phyloP scores from a whole-genome alignment of 2,888 invertebrate species.

The Cephus rjabovi region DNA sequence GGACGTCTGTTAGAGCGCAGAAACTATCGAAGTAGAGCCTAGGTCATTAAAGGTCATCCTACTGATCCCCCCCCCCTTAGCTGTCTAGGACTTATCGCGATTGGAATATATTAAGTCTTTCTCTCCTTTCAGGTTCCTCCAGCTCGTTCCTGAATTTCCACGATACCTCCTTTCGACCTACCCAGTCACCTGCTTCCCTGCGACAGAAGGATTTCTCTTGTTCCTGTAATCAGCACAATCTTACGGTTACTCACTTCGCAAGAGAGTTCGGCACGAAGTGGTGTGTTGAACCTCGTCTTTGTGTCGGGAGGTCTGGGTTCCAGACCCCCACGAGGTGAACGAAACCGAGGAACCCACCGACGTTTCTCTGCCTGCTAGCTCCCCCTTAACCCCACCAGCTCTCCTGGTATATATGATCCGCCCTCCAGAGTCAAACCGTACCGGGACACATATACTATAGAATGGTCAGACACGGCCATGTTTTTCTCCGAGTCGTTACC shows the following conservation, averaged over 20 bases:
- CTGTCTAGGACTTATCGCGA: neutral
- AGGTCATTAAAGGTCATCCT: neutral
- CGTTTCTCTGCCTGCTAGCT: conserved; percentile 1
- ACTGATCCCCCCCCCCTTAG: neutral
- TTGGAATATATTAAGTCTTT: neutral
- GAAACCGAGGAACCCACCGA: conserved; percentile 17
- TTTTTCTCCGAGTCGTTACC: neutral
- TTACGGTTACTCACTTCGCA: neutral
- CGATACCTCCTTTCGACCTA: neutral
- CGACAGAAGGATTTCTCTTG: neutral
- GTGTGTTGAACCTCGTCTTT: conserved; percentile 25
- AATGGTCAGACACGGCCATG: neutral
- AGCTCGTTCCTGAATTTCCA: neutral
- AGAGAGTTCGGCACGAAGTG: conserved; percentile 10
- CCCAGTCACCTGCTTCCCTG: neutral
- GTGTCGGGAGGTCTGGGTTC: conserved; percentile 21
- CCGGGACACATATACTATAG: neutral
- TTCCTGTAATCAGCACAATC: neutral
- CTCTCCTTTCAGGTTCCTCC: neutral
- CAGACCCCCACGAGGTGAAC: conserved; percentile 19
- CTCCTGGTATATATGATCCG: neutral
- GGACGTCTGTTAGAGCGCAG: neutral
- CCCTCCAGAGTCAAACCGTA: neutral
- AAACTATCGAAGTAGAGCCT: neutral
- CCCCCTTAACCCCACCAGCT: conserved; percentile 3